Evolutionary conservation across 1,140 invertebrate species (phyloP).

Genomic region (Colletes latitarsis): DNA sequence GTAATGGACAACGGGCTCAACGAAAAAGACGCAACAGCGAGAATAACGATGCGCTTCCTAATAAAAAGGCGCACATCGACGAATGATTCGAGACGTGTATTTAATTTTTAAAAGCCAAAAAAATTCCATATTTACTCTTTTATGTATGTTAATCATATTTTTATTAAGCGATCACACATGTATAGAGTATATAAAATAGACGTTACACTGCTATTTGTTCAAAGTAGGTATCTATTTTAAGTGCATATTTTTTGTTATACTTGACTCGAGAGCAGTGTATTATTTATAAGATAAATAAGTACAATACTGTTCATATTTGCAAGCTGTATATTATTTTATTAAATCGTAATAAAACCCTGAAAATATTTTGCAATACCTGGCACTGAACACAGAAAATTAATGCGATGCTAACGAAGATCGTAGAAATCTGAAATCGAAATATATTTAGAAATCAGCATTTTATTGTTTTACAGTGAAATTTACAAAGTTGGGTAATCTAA

Average conservation of each 20-base stretch:
- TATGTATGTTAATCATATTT: slow-evolving; percentile 44
- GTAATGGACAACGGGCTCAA: slow-evolving; percentile 30
- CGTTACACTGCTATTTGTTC: slow-evolving; percentile 15
- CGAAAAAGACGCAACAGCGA: slow-evolving; percentile 56
- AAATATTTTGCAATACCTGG: too few species aligned
- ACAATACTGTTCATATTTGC: slow-evolving; percentile 58
- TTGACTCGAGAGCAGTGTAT: slow-evolving; percentile 25
- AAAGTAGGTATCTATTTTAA: slow-evolving; percentile 1
- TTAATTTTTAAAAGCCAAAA: slow-evolving; percentile 17
- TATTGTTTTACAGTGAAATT: slow-evolving; percentile 75
- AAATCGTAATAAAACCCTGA: not conserved
- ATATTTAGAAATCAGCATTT: slow-evolving; percentile 72
- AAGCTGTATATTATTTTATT: slow-evolving; percentile 21
- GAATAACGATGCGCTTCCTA: not conserved
- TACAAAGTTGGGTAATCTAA: slow-evolving; percentile 65
- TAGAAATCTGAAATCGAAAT: slow-evolving; percentile 4
- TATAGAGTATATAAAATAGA: slow-evolving; percentile 36
- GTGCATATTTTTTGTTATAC: slow-evolving; percentile 13
- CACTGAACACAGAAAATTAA: not conserved
- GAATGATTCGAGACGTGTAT: slow-evolving; percentile 25
- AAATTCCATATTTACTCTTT: slow-evolving; percentile 18
- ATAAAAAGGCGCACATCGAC: slow-evolving; percentile 45
- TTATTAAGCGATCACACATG: slow-evolving; percentile 29
- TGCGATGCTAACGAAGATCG: too few species aligned
- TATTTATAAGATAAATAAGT: slow-evolving; percentile 49